Base-by-base conservation (phyloP, 2,113 vertebrate genomes). In the Eretmochelys imbricata region DNA sequence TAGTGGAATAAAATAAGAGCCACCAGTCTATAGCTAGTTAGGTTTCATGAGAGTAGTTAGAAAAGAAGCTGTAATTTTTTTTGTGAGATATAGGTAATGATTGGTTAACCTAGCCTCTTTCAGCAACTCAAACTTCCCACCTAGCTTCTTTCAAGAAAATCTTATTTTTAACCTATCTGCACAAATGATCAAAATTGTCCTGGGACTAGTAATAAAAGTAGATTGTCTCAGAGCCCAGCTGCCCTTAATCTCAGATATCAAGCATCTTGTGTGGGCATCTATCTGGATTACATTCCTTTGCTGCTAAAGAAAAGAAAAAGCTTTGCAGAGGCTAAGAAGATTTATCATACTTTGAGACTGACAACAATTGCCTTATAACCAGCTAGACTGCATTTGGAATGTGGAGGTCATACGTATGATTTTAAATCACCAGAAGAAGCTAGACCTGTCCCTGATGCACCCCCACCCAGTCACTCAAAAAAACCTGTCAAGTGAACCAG, bases 381-480 rank as follows among this genome's bases (percentile, higher is more conserved):
- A 85, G 51, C n/a, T 80, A 35, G 31, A 55, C 35, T 31, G 12
- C 53, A 72, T 87, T 14, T 65, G 46, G 38, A 93, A 24, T 46
- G 38, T 76, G 2, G 16, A 25, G 22, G 72, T 84, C 50, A 80
- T 13, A 4, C 80, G n/a, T 48, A 92, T 29, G 80, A 72, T 12
- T 94, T 87, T 48, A 93, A 95, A 93, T 86, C 27, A 55, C 35
- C 82, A 53, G 8, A 91, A 29, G 42, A 92, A 57, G 42, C 72
- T 24, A 89, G 19, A 42, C 84, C n/a, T 88, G 85, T 3, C 11
- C 35, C 31, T 27, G 5, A 35, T 42, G 55, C 89, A 69, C 17
- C 4, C n/a, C n/a, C 65, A 29, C 27, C 12, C 57, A 62, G 27
- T 24, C 12, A 13, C 25, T 62, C 57, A 29, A 62, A 62, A 62